Evolutionary conservation across 2,888 invertebrate genomes (phyloP), one percentile per base, ranked within the genome.

Genomic region (Kuschelorhynchus macadamiae): DNA sequence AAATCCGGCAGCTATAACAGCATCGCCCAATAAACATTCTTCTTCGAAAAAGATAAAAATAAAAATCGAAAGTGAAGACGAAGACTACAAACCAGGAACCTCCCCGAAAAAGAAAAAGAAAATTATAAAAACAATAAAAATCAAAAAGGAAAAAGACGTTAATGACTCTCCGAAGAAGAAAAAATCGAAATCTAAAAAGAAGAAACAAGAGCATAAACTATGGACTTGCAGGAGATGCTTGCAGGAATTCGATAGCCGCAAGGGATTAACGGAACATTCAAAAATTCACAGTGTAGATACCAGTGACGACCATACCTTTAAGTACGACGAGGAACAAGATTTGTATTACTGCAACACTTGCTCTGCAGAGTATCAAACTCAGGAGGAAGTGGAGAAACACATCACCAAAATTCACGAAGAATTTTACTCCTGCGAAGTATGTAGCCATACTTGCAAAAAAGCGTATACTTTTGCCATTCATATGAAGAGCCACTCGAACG

Each of bases 351-450:
- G 80, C 60, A 76, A 73, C 50, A 77, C 77, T 17, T 80, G 80
- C 57, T 77, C 76, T 8, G 76, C 76, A 0, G 79, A 80, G 56
- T 80, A 74, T 63, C 78, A 77, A 67, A 74, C 75, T 9, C 67
- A 78, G 66, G 65, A 72, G 17, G 79, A 79, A 60, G 78, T 76
- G 1, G 75, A 76, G 64, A 65, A 73, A n/a, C 80, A 80, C 46
- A 74, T 79, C 2, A 66, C 67, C 1, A 77, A 76, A 59, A 60
- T 74, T 2, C 79, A 79, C 70, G 75, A 75, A 39, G 77, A 78
- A 47, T 72, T 72, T 50, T 78, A 77, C 62, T 87, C 86, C 0
- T 82, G 82, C 61, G 77, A 79, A 4, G 67, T 75, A 11, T 82
- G 82, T 68, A 73, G 76, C 20, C 76, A 79, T 39, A 73, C 71